Conservation (phyloP, 2,888 invertebrate species). For the Oxycera nigricornis region DNA sequence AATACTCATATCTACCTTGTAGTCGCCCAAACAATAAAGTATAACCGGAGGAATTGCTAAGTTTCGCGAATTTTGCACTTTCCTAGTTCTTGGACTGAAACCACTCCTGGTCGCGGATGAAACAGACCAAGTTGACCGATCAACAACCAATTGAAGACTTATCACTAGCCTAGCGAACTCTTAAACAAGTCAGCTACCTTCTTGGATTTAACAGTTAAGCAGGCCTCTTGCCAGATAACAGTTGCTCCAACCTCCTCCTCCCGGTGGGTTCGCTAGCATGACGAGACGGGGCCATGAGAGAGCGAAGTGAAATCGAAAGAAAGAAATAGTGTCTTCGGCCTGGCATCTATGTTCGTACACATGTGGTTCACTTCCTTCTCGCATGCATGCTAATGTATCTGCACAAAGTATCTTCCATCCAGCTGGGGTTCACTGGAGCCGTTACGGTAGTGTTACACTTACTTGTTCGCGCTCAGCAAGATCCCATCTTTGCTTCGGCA, state of each 20-base stretch:
- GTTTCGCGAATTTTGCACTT: conserved; percentile 5
- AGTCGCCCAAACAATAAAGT: background rate
- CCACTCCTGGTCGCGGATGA: conserved; percentile 30
- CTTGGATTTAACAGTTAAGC: conserved; percentile 40
- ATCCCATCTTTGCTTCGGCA: background rate
- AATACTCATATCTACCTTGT: background rate
- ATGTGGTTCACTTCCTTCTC: conserved; percentile 38
- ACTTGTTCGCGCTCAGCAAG: background rate
- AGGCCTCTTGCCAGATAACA: conserved; percentile 30
- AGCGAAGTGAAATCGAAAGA: conserved; percentile 39
- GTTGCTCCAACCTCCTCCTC: conserved; percentile 16
- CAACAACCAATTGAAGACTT: conserved; percentile 41
- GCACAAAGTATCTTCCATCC: background rate
- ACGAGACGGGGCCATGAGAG: background rate
- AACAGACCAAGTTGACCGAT: conserved; percentile 37
- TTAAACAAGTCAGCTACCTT: conserved; percentile 41
- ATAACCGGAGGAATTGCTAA: background rate
- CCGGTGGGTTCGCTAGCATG: conserved; percentile 8
- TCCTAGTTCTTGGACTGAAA: conserved; percentile 1
- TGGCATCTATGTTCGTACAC: too few species aligned
- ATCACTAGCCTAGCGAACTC: conserved; percentile 27
- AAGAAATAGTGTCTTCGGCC: conserved; percentile 25
- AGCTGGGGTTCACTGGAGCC: conserved; percentile 15
- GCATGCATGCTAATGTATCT: conserved; percentile 25
- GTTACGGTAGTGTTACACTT: background rate